Evolutionary conservation across 92 coral and sea anemone species (phyloP).

Genomic region (Zoanthus sociatus): DNA sequence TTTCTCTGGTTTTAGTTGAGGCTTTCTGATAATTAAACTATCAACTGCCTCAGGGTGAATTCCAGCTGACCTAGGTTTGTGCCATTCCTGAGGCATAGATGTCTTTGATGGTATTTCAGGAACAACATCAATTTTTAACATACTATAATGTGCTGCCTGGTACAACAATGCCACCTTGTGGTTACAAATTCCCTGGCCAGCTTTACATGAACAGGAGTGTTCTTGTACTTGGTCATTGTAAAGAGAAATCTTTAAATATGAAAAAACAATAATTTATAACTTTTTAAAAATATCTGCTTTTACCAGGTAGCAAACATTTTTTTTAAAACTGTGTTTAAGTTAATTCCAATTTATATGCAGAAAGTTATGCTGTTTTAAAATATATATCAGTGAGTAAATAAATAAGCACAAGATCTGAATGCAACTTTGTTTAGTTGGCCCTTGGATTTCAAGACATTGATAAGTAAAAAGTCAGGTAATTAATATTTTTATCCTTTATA

Average conservation of each 20-base stretch:
- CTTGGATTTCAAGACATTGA: not conserved
- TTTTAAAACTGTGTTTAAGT: not conserved
- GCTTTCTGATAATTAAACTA: not conserved
- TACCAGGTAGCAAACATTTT: not conserved
- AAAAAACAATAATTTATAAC: conserved; percentile 14
- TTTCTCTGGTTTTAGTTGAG: not conserved
- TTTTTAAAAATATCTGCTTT: not conserved
- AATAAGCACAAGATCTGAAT: not conserved
- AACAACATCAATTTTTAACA: conserved; percentile 39
- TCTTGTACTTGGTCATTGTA: not conserved
- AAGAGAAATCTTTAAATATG: not conserved
- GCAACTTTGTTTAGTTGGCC: not conserved
- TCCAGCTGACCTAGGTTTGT: conserved; percentile 12
- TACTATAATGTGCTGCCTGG: conserved; percentile 4
- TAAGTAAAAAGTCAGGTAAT: not conserved
- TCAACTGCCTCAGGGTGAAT: conserved; percentile 1
- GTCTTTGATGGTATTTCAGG: conserved; percentile 65
- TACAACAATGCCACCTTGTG: conserved; percentile 32
- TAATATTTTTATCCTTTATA: no score
- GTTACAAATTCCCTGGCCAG: conserved; percentile 36
- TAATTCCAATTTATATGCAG: not conserved
- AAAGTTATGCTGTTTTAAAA: conserved; percentile 3
- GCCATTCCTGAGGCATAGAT: conserved; percentile 57
- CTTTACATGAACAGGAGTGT: conserved; percentile 41
- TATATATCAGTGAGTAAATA: not conserved